A percentile compares a stretch with the other conserved stretches of the same genome.
Evolutionary conservation across 2,113 vertebrate genomes (phyloP).

Genomic region (Festucalex cinctus): DNA sequence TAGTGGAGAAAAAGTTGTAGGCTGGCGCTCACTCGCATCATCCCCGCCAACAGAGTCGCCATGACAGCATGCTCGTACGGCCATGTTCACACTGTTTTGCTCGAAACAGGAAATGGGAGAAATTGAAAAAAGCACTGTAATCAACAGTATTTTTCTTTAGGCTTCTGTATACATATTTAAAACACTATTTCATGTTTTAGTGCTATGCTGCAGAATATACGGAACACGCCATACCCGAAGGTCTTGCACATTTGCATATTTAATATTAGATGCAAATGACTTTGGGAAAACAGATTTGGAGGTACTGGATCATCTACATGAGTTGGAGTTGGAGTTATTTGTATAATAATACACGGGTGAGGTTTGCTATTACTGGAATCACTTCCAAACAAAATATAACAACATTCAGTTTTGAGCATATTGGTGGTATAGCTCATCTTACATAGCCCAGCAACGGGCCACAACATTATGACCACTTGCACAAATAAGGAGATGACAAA

Average conservation of each 20-base stretch:
- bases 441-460: neutral
- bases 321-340: constrained; percentile 8
- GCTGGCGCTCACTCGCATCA: constrained; percentile 17
- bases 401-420: neutral
- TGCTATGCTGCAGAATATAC: constrained; percentile 38
- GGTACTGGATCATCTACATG: constrained; percentile 6
- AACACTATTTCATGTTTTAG: constrained; percentile 34
- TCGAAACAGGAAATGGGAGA: neutral
- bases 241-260: constrained; percentile 29
- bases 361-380: neutral
- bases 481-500: too few species aligned
- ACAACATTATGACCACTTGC: neutral
- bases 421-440: neutral
- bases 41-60: constrained; percentile 13
- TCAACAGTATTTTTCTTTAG: neutral
- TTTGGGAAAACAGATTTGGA: neutral
- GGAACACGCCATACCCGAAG: constrained; percentile 11
- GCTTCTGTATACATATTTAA: constrained; percentile 34
- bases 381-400: neutral
- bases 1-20: constrained; percentile 2
- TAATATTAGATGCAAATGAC: constrained; percentile 45
- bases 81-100: constrained; percentile 7
- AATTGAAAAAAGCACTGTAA: neutral
- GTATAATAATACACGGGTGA: constrained; percentile 7
- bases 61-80: constrained; percentile 8